A percentile compares a stretch with the other conserved stretches of the same genome.
These are phyloP conservation scores for Sycophila sp. DNA, from an alignment of 1,140 invertebrate genomes.

Conservation along the genomic window DNA sequence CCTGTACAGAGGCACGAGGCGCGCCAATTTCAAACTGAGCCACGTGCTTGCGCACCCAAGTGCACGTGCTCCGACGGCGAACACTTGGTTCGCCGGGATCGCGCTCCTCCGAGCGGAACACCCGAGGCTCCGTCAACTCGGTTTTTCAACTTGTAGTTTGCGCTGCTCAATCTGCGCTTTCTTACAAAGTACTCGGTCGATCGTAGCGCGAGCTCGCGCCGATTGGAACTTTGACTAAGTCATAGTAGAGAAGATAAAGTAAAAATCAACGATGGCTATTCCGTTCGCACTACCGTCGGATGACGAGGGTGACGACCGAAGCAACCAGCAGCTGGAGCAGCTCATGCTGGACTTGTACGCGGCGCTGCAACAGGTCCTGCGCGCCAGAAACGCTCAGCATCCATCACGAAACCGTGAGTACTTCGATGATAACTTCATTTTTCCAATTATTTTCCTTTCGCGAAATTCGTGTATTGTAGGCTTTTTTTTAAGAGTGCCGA, in stretches of 20 bases:
- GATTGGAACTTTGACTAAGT: not conserved
- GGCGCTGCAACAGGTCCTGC: constrained; percentile 60
- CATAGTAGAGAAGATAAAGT: not conserved
- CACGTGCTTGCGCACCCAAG: constrained; percentile 1
- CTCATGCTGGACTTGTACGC: constrained; percentile 61
- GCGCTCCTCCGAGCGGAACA: not conserved
- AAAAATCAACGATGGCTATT: constrained; percentile 53
- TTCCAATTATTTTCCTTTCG: constrained; percentile 1
- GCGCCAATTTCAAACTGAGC: not conserved
- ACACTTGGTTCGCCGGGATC: not conserved
- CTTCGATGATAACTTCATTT: too few species aligned
- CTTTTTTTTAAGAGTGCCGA: too few species aligned
- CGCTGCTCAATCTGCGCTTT: too few species aligned
- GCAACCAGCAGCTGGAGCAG: constrained; percentile 60
- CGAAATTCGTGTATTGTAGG: too few species aligned
- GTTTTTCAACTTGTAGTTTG: too few species aligned
- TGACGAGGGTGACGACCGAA: constrained; percentile 55
- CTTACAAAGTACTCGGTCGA: too few species aligned
- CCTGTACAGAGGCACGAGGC: constrained; percentile 4
- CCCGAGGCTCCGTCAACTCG: constrained; percentile 1
- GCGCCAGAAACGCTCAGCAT: constrained; percentile 57
- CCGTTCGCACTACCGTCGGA: constrained; percentile 58
- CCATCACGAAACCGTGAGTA: constrained; percentile 64
- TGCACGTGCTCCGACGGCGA: constrained; percentile 7
- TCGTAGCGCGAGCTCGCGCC: not conserved